Conservation (phyloP, 2,113 vertebrate genomes). For the Zosterops hypoxanthus region DNA sequence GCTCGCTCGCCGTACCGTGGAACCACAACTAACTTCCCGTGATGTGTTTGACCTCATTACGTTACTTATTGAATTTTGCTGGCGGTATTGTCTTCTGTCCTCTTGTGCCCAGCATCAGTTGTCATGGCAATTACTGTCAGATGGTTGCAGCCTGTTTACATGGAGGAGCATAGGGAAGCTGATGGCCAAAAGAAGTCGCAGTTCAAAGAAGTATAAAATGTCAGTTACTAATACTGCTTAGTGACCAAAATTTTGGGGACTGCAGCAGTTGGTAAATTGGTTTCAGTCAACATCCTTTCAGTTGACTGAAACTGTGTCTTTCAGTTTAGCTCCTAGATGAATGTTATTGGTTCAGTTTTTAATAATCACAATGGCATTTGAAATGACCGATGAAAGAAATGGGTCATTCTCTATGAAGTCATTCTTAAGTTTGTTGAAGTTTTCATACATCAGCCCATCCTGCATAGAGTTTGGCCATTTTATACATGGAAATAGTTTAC, state of each 20-base stretch:
- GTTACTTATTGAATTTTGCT: neutral
- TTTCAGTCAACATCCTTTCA: neutral
- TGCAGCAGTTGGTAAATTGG: neutral
- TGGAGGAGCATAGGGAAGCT: neutral
- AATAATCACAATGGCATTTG: neutral
- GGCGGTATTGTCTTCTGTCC: neutral
- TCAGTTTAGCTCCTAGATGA: neutral
- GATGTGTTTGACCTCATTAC: neutral
- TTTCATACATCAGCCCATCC: neutral
- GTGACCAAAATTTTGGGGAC: neutral
- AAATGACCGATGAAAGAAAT: neutral
- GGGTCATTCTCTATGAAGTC: neutral
- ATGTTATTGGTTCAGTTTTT: neutral
- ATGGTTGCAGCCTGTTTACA: neutral
- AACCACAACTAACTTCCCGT: neutral
- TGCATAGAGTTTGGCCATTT: neutral
- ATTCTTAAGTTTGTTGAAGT: neutral
- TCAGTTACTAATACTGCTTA: neutral
- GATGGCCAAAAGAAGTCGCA: neutral
- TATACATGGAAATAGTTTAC: neutral
- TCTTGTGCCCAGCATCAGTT: constrained; percentile 3
- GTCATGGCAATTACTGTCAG: constrained; percentile 27
- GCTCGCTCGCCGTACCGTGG: neutral
- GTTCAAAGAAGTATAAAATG: neutral
- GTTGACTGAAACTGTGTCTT: too few relatives aligned